Evolutionary conservation across 2,797 vertebrate species (phyloP), one percentile per base, ranked within the genome.

Genomic region (Gila robusta): DNA sequence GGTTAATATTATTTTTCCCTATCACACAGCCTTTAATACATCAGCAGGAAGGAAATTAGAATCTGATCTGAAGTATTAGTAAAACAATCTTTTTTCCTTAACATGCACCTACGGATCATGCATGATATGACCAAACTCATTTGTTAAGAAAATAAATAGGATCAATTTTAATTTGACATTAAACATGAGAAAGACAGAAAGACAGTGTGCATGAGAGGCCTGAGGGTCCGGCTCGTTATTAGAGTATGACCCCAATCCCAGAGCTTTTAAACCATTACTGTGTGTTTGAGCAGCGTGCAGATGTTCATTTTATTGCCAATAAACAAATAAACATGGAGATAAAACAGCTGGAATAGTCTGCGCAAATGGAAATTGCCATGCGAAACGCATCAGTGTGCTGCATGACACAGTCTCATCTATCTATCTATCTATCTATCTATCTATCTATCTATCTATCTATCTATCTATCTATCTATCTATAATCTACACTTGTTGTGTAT

Each of bases 181-280:
- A 47, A 47, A 47, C 12, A 44, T 44, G 23, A 19, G 49, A 72
- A 86, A 84, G 56, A 71, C 81, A 73, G 56, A 41, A 41, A 41
- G 44, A 47, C 44, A 44, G 44, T 8, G 73, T 73, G 69, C 54
- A 67, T 21, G 78, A 56, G 14, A 47, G 41, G 11, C 41, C 41
- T 44, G 41, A 44, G 81, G 88, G 74, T 41, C 62, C 23, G 52
- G 28, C 39, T 88, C 80, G 89, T 93, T 91, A 88, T 93, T 93
- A 93, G 93, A 91, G 93, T 92, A 90, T 91, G 89, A 64, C 87
- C 84, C 86, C 90, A 47, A 88, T 93, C 92, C 91, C 89, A 83
- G 86, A 91, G 92, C 93, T 93, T 93, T 93, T 91, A 93, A 91
- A 92, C 87, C 91, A 94, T 94, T 93, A 94, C 91, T 89, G 91